Evolutionary conservation across 2,797 vertebrate genomes (phyloP).

Genomic region (Phataginus tricuspis): DNA sequence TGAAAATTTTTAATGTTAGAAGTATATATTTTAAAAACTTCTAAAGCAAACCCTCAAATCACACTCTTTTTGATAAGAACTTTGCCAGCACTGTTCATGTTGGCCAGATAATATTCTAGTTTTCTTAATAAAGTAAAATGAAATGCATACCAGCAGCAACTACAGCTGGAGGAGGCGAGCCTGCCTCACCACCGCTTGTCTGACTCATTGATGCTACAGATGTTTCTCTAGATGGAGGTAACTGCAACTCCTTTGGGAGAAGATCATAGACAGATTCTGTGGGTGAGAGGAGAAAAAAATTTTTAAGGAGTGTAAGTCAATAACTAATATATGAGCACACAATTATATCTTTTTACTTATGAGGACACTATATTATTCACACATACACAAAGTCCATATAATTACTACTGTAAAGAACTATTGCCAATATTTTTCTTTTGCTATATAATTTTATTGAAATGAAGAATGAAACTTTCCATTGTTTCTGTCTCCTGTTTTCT

Average conservation of each 20-base stretch:
- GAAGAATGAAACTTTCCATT: conserved; percentile 49
- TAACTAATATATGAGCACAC: conserved; percentile 20
- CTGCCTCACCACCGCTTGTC: conserved; percentile 96
- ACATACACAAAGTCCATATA: not conserved
- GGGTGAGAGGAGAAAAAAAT: conserved; percentile 47
- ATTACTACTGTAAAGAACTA: conserved; percentile 14
- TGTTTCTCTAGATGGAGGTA: conserved; percentile 92
- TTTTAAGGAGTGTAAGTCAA: conserved; percentile 37
- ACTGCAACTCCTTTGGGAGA: conserved; percentile 97
- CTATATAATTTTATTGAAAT: conserved; percentile 34
- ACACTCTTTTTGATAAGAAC: conserved; percentile 75
- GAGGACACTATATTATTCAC: conserved; percentile 43
- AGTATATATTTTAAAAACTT: conserved; percentile 41
- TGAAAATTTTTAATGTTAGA: not conserved
- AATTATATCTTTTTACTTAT: conserved; percentile 45
- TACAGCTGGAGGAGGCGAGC: conserved; percentile 93
- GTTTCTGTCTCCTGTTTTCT: not conserved
- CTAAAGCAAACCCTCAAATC: conserved; percentile 79
- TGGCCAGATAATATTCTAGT: conserved; percentile 78
- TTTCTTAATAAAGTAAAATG: conserved; percentile 76
- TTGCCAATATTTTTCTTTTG: conserved; percentile 46
- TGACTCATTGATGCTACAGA: conserved; percentile 96
- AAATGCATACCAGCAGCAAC: conserved; percentile 95
- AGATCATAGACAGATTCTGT: conserved; percentile 98
- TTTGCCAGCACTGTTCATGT: conserved; percentile 91